Evolutionary conservation across 2,888 invertebrate genomes (phyloP).

Genomic region (Dicycla oo): DNA sequence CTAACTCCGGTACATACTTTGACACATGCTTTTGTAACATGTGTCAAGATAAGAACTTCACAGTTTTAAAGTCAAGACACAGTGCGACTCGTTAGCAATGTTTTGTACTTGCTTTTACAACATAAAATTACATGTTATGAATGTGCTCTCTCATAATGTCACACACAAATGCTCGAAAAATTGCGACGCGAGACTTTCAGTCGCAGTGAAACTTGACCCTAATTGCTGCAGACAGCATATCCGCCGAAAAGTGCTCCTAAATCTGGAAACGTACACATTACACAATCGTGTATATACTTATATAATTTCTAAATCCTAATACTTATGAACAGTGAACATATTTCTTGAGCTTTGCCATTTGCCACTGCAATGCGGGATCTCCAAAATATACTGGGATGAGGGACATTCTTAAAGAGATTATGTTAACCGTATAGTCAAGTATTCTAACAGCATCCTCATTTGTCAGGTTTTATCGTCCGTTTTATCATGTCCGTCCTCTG

Average conservation of each 20-base stretch:
- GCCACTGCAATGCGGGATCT: conserved; percentile 51
- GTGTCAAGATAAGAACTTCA: conserved; percentile 19
- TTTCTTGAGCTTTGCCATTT: conserved; percentile 24
- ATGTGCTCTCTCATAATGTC: neutral
- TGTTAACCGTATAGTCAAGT: conserved; percentile 24
- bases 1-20: neutral
- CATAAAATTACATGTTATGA: neutral
- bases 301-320: conserved; percentile 14
- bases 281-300: too few species aligned
- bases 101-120: conserved; percentile 1
- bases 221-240: conserved; percentile 29
- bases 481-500: conserved; percentile 43
- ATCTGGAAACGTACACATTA: conserved; percentile 15
- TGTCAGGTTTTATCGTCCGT: conserved; percentile 48
- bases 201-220: conserved; percentile 35
- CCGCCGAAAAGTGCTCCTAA: conserved; percentile 4
- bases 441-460: conserved; percentile 46
- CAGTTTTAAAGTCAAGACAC: conserved; percentile 9
- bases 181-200: conserved; percentile 8
- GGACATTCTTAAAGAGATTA: conserved; percentile 47
- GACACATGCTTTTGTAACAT: conserved; percentile 10
- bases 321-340: conserved; percentile 1
- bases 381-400: conserved; percentile 19
- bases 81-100: neutral
- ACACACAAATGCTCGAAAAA: conserved; percentile 17